Percentiles rank a stretch among this genome's conserved stretches.
Conservation (phyloP, 2,888 invertebrate species). For the Trilocha varians region DNA sequence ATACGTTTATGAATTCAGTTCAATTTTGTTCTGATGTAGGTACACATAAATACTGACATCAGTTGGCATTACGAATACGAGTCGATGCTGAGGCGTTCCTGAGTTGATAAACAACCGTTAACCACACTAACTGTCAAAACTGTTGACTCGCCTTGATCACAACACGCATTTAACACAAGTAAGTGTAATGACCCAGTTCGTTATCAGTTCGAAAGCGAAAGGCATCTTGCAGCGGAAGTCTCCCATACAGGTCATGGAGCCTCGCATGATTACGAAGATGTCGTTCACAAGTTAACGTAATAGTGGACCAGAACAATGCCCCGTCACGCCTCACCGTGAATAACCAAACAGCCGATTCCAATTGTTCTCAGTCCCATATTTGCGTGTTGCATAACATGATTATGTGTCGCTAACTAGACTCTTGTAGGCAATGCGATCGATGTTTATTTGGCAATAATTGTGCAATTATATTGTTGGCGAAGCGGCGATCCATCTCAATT, state of each 20-base stretch:
- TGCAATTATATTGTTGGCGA: too few species aligned
- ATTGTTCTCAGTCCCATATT: conserved; percentile 34
- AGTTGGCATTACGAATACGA: too few species aligned
- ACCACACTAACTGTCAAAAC: too few species aligned
- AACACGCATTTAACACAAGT: not conserved
- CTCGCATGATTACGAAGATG: conserved; percentile 42
- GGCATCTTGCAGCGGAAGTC: conserved; percentile 36
- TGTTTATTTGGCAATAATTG: too few species aligned
- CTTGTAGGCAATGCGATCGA: not conserved
- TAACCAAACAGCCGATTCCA: conserved; percentile 35
- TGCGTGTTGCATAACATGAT: conserved; percentile 25
- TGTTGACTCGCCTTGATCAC: not conserved
- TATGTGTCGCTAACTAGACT: conserved; percentile 10
- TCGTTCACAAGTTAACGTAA: conserved; percentile 40
- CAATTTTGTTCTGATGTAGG: too few species aligned
- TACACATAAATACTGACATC: too few species aligned
- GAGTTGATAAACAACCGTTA: too few species aligned
- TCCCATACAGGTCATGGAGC: conserved; percentile 51
- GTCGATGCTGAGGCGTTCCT: too few species aligned
- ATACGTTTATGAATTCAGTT: too few species aligned
- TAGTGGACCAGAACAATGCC: conserved; percentile 30
- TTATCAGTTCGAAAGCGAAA: conserved; percentile 49
- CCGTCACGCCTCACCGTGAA: conserved; percentile 36
- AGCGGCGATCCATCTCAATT: too few species aligned
- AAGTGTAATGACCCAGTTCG: conserved; percentile 23